Conservation (phyloP, 2,113 vertebrate species). For the Cygnus atratus region DNA sequence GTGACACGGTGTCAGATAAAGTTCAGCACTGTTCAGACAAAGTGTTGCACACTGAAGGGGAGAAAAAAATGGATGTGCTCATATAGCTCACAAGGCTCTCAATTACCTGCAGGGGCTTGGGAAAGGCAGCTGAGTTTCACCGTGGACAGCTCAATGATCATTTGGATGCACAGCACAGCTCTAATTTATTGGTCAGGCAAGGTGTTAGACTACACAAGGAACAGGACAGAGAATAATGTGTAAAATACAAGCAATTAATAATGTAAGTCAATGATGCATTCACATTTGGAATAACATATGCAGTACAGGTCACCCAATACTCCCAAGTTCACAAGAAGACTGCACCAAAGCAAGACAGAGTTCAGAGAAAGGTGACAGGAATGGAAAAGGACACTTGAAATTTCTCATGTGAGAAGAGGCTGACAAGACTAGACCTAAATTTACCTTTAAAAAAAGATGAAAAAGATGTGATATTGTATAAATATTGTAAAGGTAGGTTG, state of each 20-base stretch:
- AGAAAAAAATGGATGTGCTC: neutral
- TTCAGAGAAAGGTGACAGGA: conserved; percentile 37
- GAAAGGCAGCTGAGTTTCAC: conserved; percentile 37
- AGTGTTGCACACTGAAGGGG: conserved; percentile 10
- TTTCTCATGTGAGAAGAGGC: neutral
- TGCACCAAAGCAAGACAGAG: neutral
- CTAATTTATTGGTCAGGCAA: conserved; percentile 35
- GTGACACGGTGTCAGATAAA: neutral
- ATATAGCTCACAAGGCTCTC: neutral
- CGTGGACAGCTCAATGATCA: neutral
- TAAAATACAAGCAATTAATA: conserved; percentile 42
- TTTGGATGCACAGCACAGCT: conserved; percentile 38
- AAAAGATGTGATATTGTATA: neutral
- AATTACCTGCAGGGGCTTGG: conserved; percentile 20
- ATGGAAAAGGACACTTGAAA: neutral
- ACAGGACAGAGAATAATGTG: neutral
- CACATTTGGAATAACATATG: conserved; percentile 16
- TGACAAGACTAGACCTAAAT: neutral
- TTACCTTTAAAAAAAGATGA: neutral
- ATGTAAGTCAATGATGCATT: neutral
- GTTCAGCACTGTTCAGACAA: conserved; percentile 48
- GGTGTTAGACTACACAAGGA: conserved; percentile 16
- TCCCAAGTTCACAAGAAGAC: neutral
- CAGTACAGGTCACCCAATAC: neutral
- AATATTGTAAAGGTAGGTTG: neutral